Percentiles rank a stretch among this genome's conserved stretches.
Evolutionary conservation across 2,797 vertebrate genomes (phyloP).

Genomic region (Falco concolor): DNA sequence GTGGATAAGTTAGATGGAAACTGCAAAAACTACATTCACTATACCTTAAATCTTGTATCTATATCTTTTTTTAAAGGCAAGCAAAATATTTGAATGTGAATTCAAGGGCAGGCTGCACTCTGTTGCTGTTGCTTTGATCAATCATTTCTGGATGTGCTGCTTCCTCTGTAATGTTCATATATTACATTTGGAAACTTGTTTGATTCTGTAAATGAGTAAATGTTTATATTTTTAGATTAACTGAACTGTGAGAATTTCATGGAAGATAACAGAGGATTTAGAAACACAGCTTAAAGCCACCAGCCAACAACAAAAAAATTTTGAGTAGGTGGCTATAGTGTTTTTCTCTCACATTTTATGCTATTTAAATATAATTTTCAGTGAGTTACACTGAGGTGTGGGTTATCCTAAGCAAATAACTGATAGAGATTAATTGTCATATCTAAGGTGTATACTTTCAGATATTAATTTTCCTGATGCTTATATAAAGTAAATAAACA

Average conservation of each 20-base stretch:
- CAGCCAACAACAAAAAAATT: not conserved
- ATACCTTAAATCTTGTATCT: not conserved
- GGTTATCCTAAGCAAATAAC: not conserved
- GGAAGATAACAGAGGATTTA: not conserved
- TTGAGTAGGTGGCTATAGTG: not conserved
- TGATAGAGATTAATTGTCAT: not conserved
- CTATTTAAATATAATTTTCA: not conserved
- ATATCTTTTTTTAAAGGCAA: not conserved
- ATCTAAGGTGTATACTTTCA: not conserved
- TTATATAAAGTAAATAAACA: not conserved
- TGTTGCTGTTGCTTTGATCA: not conserved
- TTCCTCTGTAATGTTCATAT: not conserved
- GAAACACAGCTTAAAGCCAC: not conserved
- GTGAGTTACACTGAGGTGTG: not conserved
- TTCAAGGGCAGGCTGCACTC: not conserved
- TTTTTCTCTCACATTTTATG: not conserved
- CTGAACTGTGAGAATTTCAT: conserved; percentile 10
- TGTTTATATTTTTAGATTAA: conserved; percentile 51
- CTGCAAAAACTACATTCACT: not conserved
- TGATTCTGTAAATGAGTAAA: conserved; percentile 40
- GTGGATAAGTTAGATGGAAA: not conserved
- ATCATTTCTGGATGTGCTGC: not conserved
- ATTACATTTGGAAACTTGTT: not conserved
- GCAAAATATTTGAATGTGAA: not conserved
- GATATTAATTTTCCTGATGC: not conserved